Percentiles rank a stretch among this genome's conserved stretches.
Conservation (phyloP, 1,140 invertebrate species). For the Ladona fulva region DNA sequence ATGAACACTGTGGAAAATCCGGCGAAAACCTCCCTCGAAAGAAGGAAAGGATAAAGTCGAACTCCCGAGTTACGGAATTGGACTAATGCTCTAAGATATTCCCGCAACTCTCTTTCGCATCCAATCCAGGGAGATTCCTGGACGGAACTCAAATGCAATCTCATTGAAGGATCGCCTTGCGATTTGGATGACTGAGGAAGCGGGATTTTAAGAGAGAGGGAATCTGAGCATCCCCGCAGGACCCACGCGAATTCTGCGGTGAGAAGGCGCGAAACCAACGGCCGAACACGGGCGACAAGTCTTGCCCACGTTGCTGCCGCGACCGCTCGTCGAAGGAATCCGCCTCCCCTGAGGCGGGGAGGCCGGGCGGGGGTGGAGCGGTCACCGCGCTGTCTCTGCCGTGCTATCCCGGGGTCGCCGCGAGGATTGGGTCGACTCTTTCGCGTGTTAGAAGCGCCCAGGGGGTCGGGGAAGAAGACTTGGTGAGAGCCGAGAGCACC, state of each 20-base stretch:
- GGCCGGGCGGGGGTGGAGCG: background rate
- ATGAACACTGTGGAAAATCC: background rate
- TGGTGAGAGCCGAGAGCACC: background rate
- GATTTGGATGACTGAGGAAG: background rate
- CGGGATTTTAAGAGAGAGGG: background rate
- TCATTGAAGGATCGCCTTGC: background rate
- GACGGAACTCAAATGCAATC: background rate
- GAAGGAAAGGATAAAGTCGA: background rate
- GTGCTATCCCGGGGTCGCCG: background rate
- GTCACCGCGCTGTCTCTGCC: background rate
- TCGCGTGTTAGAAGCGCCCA: background rate
- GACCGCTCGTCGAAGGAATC: background rate
- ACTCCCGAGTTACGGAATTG: background rate
- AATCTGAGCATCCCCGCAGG: background rate
- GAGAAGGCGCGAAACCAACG: background rate
- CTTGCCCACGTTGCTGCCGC: background rate
- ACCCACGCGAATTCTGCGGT: background rate
- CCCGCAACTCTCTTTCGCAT: background rate
- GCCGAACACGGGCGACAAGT: background rate
- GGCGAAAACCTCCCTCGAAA: background rate
- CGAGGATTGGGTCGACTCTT: background rate
- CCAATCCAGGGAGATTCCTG: background rate
- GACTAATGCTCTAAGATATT: background rate
- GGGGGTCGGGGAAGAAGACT: background rate
- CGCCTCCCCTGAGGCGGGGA: background rate